A percentile compares a stretch with the other conserved stretches of the same genome.
Evolutionary conservation across 2,888 invertebrate species (phyloP).

Genomic region (Chironomus tentans): DNA sequence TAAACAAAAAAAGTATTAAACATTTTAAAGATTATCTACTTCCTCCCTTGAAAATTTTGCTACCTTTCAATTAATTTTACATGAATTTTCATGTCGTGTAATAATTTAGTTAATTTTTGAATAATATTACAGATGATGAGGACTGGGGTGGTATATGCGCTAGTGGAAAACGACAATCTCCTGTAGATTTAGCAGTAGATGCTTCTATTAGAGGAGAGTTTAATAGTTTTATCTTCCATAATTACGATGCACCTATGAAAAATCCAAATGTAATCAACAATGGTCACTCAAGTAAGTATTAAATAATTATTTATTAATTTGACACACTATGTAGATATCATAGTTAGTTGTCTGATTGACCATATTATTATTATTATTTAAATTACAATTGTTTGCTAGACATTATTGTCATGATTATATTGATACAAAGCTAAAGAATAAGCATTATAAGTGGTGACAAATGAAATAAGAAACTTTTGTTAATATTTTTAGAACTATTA

Average conservation of each 20-base stretch:
- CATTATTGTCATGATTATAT: no score
- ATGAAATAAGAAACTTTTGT: no score
- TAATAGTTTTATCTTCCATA: constrained; percentile 34
- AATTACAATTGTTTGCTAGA: no score
- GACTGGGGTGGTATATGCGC: constrained; percentile 58
- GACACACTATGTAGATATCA: no score
- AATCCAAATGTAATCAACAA: constrained; percentile 37
- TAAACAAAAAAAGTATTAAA: no score
- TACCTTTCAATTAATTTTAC: background rate
- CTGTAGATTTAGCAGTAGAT: constrained; percentile 58
- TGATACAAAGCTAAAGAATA: no score
- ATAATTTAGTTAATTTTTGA: background rate
- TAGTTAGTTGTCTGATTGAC: no score
- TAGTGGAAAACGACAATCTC: constrained; percentile 59
- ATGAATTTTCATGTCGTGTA: no score
- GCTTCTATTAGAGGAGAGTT: constrained; percentile 44
- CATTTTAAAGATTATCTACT: no score
- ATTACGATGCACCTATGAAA: constrained; percentile 35
- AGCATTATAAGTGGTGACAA: no score
- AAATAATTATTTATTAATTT: background rate
- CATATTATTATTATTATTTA: no score
- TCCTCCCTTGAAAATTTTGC: background rate
- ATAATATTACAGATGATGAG: constrained; percentile 30
- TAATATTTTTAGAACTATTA: no score
- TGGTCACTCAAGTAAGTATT: constrained; percentile 39